Evolutionary conservation across 1,140 invertebrate species (phyloP).

Genomic region (Geopemphigus sp.): DNA sequence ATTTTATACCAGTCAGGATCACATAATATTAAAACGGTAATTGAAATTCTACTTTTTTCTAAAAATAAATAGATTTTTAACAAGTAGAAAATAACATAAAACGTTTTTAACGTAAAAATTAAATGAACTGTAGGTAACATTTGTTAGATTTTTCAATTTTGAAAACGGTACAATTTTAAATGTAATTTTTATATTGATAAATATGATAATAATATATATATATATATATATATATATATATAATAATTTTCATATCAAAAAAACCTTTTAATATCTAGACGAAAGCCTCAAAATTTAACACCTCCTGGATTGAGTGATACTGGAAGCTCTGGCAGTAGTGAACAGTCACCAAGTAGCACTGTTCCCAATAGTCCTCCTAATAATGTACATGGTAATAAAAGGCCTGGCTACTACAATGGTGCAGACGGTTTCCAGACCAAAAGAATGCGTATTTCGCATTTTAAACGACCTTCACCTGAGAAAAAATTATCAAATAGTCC

Average conservation of each 20-base stretch:
- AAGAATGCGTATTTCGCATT: conserved; percentile 79
- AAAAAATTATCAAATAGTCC: conserved; percentile 39
- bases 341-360: conserved; percentile 69
- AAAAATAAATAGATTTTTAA: too few species aligned
- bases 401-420: conserved; percentile 62
- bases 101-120: too few species aligned
- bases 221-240: too few species aligned
- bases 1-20: conserved; percentile 85
- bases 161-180: too few species aligned
- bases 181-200: too few species aligned
- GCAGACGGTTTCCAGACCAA: conserved; percentile 69
- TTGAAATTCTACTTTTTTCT: conserved; percentile 30
- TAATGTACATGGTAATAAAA: conserved; percentile 53
- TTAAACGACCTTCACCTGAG: conserved; percentile 60
- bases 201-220: too few species aligned
- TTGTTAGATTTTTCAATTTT: too few species aligned
- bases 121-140: too few species aligned
- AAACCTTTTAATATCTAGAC: conserved; percentile 28
- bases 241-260: too few species aligned
- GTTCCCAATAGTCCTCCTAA: conserved; percentile 66
- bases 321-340: conserved; percentile 65
- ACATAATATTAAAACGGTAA: conserved; percentile 78
- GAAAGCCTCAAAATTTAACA: conserved; percentile 81
- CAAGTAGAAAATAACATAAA: too few species aligned
- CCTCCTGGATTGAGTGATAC: conserved; percentile 80